Evolutionary conservation across 2,113 vertebrate species (phyloP), one percentile per base, ranked within the genome.

Genomic region (Melanostigma gelatinosum): DNA sequence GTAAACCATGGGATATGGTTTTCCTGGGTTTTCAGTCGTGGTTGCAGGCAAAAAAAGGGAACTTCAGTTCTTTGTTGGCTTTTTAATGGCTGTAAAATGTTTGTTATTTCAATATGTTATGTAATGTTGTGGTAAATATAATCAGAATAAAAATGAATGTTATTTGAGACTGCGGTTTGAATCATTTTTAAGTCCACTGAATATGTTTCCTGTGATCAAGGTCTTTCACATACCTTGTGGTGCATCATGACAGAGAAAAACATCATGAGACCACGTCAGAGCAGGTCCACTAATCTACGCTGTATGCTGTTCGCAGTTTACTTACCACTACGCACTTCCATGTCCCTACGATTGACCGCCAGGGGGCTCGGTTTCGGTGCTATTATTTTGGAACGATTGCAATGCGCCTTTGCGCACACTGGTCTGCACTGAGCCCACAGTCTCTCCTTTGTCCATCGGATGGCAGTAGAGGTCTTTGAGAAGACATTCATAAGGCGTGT

Each of bases 201-300:
- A 40, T 73, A 13, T 58, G 15, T 29, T 27, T 36, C 20, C 58
- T 64, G 72, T 58, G 38, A 42, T 24, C 8, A 57, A 69, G 24
- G 18, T 1, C 16, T 58, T 27, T n/a, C 10, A 55, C 64, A 82
- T 87, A 66, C 27, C 84, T 86, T 64, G 48, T 2, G 57, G 34
- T 70, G 36, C 67, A 68, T 88, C 60, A 67, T 32, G 22, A 83
- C 1, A 55, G 73, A 81, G 75, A 72, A 88, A 92, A 92, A 92
- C 72, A 89, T 78, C 82, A 90, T 50, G 75, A 92, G 82, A 88
- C 76, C 74, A 24, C 2, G 18, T 3, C 0, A 32, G 32, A 50
- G 44, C 32, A 13, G 16, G 24, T 52, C 3, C 6, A 44, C 42
- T 10, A 4, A 15, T 46, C 44, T 46, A 1, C 15, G 44, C 34